Evolutionary conservation across 1,140 invertebrate genomes (phyloP).

Genomic region (Caenorhabditis inopinata): DNA sequence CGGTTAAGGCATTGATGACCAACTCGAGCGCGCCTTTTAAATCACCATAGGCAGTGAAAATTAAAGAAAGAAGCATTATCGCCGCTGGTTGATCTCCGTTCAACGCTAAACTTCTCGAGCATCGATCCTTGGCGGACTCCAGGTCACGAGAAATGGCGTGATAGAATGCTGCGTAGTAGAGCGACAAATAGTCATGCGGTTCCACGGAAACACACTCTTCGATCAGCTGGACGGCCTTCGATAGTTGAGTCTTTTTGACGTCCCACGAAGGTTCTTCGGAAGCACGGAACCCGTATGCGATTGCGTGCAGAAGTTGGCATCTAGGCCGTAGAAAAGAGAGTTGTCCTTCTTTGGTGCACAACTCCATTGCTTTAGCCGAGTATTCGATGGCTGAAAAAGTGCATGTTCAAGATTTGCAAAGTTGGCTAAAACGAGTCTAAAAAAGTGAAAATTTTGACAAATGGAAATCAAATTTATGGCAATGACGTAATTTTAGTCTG

Average conservation of each 20-base stretch:
- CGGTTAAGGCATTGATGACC: slow-evolving; percentile 55
- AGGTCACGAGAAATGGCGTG: slow-evolving; percentile 61
- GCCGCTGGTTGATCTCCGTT: slow-evolving; percentile 60
- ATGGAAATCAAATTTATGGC: no score
- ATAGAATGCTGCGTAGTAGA: slow-evolving; percentile 64
- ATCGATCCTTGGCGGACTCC: slow-evolving; percentile 55
- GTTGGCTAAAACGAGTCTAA: no score
- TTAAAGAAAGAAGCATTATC: slow-evolving; percentile 61
- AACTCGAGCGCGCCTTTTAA: slow-evolving; percentile 60
- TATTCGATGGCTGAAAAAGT: slow-evolving; percentile 58
- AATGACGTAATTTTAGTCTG: no score
- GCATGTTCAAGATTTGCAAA: no score
- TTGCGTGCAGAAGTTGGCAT: slow-evolving; percentile 57
- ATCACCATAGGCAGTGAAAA: slow-evolving; percentile 63
- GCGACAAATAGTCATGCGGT: slow-evolving; percentile 60
- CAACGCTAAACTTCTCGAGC: slow-evolving; percentile 54
- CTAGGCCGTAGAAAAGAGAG: slow-evolving; percentile 51
- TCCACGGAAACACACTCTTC: slow-evolving; percentile 57
- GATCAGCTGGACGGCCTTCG: slow-evolving; percentile 52
- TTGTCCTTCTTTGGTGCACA: slow-evolving; percentile 24
- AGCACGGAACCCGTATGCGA: slow-evolving; percentile 59
- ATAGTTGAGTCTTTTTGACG: slow-evolving; percentile 36
- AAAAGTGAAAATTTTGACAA: no score
- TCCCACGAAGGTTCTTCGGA: slow-evolving; percentile 38
- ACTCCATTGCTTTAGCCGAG: slow-evolving; percentile 51